Evolutionary conservation across 2,888 invertebrate genomes (phyloP), one percentile per base, ranked within the genome.

Genomic region (Ormyrus pomaceus): DNA sequence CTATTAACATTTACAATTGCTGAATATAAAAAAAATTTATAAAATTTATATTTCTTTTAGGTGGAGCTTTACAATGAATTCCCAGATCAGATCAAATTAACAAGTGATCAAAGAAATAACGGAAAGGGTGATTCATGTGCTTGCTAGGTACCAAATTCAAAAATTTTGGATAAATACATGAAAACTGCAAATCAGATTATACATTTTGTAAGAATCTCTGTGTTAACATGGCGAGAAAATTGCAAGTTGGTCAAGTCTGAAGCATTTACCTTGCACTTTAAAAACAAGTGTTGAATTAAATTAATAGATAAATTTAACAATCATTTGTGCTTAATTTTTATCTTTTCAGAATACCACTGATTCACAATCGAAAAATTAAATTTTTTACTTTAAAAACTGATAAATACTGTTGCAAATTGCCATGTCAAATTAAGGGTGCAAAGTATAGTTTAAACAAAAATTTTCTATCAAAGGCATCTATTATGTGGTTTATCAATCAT

Each of bases 1-100:
- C 19, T 48, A 61, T 68, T 77, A 65, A 34, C 48, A 55, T 45
- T 48, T 9, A 19, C 61, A 34, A 69, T 59, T 50, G 11, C 10
- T 45, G 0, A 34, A 45, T 0, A 11, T 59, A 13, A n/a, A 66
- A 58, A 64, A 64, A 9, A 51, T 50, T 50, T 71, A 65, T 61
- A 45, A 65, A 72, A 73, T 10, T 9, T 55, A 53, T 8, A 9
- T 65, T 70, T 13, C 78, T 72, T 73, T 50, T 88, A 93, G 92
- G 96, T 97, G 84, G 98, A 98, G 90, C 93, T 98, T 82, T 98
- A 97, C 93, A 98, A 98, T 91, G 98, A 99, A 92, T 99, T 99
- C 91, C 99, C 99, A 59, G 98, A 98, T 92, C 97, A 98, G 93
- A 98, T 99, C 91, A 96, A 96, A 91, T 93, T 98, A 87, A 95